Evolutionary conservation across 2,113 vertebrate species (phyloP).

Genomic region (Malurus melanocephalus): DNA sequence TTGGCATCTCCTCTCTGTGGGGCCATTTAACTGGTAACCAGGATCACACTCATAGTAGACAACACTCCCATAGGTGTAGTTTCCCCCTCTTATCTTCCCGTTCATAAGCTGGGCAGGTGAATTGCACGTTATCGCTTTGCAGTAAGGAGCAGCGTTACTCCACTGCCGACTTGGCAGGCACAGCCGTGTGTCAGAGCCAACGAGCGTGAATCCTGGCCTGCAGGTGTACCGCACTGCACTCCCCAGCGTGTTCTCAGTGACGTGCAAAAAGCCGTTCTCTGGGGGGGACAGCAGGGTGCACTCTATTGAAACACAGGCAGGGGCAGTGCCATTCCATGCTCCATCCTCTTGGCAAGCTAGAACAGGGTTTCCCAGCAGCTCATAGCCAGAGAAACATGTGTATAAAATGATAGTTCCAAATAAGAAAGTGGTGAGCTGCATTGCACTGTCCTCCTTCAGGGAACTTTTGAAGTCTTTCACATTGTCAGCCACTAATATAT

Average conservation of each 20-base stretch:
- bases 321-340: constrained; percentile 91
- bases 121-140: constrained; percentile 75
- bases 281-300: constrained; percentile 79
- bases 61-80: constrained; percentile 73
- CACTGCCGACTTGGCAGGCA: constrained; percentile 85
- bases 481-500: neutral
- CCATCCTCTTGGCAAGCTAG: constrained; percentile 90
- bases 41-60: constrained; percentile 81
- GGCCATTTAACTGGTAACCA: constrained; percentile 84
- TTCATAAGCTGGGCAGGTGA: constrained; percentile 74
- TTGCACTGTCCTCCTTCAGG: constrained; percentile 2
- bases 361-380: constrained; percentile 76
- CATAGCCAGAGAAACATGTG: constrained; percentile 83
- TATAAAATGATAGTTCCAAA: constrained; percentile 84
- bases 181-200: constrained; percentile 78
- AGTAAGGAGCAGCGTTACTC: constrained; percentile 80
- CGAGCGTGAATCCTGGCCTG: constrained; percentile 80
- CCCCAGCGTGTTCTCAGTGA: constrained; percentile 79
- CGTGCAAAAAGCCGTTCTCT: constrained; percentile 80
- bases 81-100: constrained; percentile 73
- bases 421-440: constrained; percentile 75
- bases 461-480: constrained; percentile 19
- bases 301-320: constrained; percentile 81
- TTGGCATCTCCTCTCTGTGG: constrained; percentile 77
- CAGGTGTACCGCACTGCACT: constrained; percentile 82